A percentile compares a stretch with the other conserved stretches of the same genome.
These are phyloP conservation scores for Halocynthia roretzi DNA, from an alignment of 23 tunicate genomes.

Conservation along the genomic window DNA sequence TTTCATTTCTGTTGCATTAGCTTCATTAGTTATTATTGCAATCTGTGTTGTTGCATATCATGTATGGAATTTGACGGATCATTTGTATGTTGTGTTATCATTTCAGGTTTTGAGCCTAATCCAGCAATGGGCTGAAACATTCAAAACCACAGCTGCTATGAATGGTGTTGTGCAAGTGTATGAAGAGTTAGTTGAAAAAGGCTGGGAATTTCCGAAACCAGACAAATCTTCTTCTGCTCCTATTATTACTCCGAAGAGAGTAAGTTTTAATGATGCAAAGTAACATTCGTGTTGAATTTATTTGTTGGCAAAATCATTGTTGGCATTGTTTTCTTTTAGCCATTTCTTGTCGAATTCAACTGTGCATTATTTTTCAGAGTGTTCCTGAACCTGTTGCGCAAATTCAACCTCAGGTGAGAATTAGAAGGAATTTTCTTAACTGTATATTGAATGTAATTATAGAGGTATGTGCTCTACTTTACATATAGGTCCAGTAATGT, in stretches of 20 bases:
- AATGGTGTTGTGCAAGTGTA: slow-evolving; percentile 44
- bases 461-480: too few species aligned
- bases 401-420: slow-evolving; percentile 9
- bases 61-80: background rate
- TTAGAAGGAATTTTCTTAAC: too few species aligned
- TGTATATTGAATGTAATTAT: too few species aligned
- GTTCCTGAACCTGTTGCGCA: slow-evolving; percentile 7
- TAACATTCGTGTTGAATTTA: too few species aligned
- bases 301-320: too few species aligned
- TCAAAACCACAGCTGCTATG: slow-evolving; percentile 36
- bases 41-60: background rate
- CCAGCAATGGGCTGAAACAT: slow-evolving; percentile 64
- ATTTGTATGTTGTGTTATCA: background rate
- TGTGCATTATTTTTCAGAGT: slow-evolving; percentile 12
- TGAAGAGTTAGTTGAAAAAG: slow-evolving; percentile 51
- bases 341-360: too few species aligned
- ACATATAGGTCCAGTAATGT: too few species aligned
- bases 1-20: background rate
- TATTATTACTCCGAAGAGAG: slow-evolving; percentile 23
- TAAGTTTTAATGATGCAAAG: background rate
- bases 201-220: slow-evolving; percentile 24
- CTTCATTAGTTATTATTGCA: background rate
- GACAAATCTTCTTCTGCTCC: slow-evolving; percentile 22
- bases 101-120: slow-evolving; percentile 56
- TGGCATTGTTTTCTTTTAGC: too few species aligned